Conservation (phyloP, 2,888 invertebrate genomes). For the Aphodius granarius region DNA sequence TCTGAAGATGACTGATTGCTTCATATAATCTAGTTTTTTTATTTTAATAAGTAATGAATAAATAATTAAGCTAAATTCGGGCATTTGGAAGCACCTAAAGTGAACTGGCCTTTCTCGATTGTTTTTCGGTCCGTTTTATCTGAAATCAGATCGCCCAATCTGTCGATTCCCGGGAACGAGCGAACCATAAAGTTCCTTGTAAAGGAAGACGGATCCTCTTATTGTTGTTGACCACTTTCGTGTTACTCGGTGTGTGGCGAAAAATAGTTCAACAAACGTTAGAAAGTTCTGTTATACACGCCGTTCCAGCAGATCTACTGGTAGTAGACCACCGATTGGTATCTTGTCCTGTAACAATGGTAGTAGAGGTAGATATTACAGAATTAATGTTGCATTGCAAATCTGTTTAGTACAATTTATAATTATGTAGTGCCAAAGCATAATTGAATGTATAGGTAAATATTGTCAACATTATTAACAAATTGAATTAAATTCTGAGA, state of each 20-base stretch:
- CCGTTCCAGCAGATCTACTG: background rate
- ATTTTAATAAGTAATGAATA: too few species aligned
- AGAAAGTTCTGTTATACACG: background rate
- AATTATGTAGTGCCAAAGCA: too few species aligned
- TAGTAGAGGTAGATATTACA: too few species aligned
- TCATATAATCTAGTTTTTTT: too few species aligned
- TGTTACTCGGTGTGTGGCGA: background rate
- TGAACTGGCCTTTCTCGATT: background rate
- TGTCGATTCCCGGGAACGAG: background rate
- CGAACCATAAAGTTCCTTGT: background rate
- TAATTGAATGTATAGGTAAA: too few species aligned
- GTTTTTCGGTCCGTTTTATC: background rate
- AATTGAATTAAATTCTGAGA: too few species aligned
- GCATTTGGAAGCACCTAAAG: too few species aligned
- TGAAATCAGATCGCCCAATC: background rate
- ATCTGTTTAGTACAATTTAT: too few species aligned
- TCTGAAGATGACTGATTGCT: too few species aligned
- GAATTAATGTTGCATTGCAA: too few species aligned
- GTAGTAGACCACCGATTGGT: background rate
- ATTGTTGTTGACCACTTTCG: background rate
- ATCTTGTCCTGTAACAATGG: background rate
- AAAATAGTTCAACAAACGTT: background rate
- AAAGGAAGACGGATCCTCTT: background rate
- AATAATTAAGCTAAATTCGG: too few species aligned
- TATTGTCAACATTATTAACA: too few species aligned